Evolutionary conservation across 2,888 invertebrate species (phyloP).

Genomic region (Biston stratarius): DNA sequence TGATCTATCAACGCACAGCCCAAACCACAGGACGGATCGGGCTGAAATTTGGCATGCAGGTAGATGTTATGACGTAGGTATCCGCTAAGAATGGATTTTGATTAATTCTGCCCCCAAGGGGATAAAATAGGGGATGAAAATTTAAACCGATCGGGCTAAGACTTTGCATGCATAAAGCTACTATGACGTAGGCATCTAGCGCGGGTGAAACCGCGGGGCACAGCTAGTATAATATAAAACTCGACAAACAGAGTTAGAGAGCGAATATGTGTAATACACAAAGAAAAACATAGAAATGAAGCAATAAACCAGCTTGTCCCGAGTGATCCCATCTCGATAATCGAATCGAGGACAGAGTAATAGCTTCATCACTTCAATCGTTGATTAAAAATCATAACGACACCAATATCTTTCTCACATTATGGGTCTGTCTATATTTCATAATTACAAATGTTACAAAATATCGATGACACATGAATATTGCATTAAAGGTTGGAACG

Average conservation of each 20-base stretch:
- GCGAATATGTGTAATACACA: neutral
- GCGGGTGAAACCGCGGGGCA: too few species aligned
- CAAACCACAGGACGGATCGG: too few species aligned
- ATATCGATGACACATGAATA: conserved; percentile 39
- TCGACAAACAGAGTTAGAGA: neutral
- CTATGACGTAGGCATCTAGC: too few species aligned
- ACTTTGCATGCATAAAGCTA: too few species aligned
- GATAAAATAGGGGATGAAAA: too few species aligned
- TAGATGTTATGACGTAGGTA: too few species aligned
- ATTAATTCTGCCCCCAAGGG: too few species aligned
- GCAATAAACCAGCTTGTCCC: conserved; percentile 18
- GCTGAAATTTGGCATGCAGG: too few species aligned
- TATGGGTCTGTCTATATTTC: conserved; percentile 31
- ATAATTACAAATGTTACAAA: conserved; percentile 37
- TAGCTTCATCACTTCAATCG: conserved; percentile 38
- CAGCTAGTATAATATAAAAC: too few species aligned
- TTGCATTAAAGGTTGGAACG: conserved; percentile 24
- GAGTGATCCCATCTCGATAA: conserved; percentile 20
- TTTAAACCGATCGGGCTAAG: too few species aligned
- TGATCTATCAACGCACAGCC: too few species aligned
- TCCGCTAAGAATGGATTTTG: too few species aligned
- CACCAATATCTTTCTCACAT: conserved; percentile 32
- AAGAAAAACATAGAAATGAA: conserved; percentile 15
- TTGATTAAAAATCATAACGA: conserved; percentile 37
- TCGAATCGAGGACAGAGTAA: conserved; percentile 29